Percentiles rank a stretch among this genome's conserved stretches.
Evolutionary conservation across 2,797 vertebrate species (phyloP).

Genomic region (Nyctalus aviator): DNA sequence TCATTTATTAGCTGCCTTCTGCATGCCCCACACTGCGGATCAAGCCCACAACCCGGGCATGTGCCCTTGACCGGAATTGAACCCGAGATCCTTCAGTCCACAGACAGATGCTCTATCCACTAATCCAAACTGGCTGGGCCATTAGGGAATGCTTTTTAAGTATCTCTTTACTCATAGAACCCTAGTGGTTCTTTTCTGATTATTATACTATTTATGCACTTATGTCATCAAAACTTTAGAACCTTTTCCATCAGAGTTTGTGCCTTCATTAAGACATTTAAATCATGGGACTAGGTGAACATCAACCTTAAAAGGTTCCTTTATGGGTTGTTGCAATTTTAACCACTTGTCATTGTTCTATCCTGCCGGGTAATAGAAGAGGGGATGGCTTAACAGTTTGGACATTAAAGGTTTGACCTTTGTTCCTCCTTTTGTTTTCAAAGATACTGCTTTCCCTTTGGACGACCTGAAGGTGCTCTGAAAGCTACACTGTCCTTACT

Average conservation of each 20-base stretch:
- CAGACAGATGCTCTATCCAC: no score
- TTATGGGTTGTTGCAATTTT: neutral
- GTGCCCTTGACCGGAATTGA: no score
- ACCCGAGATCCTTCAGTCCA: no score
- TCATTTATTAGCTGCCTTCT: no score
- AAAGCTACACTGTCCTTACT: conserved; percentile 98
- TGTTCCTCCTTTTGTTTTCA: conserved; percentile 62
- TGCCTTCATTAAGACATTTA: neutral
- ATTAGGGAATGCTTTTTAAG: neutral
- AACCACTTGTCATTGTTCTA: neutral
- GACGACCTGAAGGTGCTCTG: conserved; percentile 97
- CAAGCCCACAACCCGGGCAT: no score
- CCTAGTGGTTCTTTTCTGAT: neutral
- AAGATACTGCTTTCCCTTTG: conserved; percentile 99
- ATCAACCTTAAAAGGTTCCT: neutral
- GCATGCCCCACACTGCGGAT: no score
- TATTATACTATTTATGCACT: neutral
- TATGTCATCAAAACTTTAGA: neutral
- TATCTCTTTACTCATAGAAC: neutral
- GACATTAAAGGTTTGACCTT: neutral
- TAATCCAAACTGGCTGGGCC: no score
- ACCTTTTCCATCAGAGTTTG: neutral
- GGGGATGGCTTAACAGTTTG: neutral
- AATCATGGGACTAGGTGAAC: neutral
- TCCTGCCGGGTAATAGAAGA: neutral